Conservation (phyloP, 2,113 vertebrate species). For the Balaeniceps rex region DNA sequence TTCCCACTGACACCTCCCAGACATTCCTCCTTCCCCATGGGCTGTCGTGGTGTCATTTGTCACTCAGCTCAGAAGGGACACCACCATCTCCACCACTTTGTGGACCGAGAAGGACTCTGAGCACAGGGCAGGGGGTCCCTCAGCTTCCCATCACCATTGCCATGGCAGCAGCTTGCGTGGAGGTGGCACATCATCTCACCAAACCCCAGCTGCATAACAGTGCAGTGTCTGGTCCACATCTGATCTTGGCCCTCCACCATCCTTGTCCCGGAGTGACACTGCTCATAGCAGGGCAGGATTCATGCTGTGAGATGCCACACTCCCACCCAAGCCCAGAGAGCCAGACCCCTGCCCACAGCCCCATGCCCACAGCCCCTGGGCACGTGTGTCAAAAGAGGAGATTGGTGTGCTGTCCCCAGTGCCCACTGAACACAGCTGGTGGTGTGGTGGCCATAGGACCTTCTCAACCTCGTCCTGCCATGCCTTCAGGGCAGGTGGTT, state of each 20-base stretch:
- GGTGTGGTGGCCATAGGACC: background rate
- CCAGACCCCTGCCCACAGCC: background rate
- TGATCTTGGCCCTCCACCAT: background rate
- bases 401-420: background rate
- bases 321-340: background rate
- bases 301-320: background rate
- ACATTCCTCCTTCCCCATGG: background rate
- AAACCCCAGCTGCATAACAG: background rate
- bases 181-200: background rate
- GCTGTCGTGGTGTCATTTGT: background rate
- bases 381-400: background rate
- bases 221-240: rapidly evolving
- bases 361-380: background rate
- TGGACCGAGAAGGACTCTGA: background rate
- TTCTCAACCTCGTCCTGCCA: rapidly evolving
- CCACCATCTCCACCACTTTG: background rate
- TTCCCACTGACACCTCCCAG: background rate
- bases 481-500: background rate
- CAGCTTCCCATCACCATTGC: background rate
- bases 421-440: background rate
- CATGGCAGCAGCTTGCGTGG: background rate
- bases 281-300: background rate
- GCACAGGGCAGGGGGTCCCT: background rate
- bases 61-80: background rate
- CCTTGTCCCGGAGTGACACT: background rate